Percentiles rank a stretch among this genome's conserved stretches.
These are phyloP conservation scores for Pterophyllum scalare DNA, from an alignment of 2,113 vertebrate species.

Conservation along the genomic window DNA sequence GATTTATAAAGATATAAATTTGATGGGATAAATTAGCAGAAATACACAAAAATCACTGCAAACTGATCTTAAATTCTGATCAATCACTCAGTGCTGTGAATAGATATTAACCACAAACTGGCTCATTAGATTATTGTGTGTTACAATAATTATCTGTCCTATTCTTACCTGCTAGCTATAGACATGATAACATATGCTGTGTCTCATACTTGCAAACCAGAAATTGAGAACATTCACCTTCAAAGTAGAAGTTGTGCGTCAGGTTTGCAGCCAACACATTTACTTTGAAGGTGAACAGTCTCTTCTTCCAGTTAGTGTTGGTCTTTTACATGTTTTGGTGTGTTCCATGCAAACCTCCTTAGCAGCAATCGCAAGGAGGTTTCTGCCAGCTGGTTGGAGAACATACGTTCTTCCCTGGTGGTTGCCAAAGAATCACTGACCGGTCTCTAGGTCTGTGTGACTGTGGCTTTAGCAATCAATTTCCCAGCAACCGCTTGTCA, in stretches of 20 bases:
- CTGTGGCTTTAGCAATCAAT: neutral
- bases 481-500: neutral
- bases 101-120: neutral
- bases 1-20: neutral
- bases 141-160: neutral
- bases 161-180: neutral
- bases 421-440: too few species aligned
- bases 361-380: too few species aligned
- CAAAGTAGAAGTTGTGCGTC: neutral
- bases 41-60: neutral
- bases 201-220: neutral
- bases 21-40: neutral
- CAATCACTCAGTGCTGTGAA: neutral
- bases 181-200: too few species aligned
- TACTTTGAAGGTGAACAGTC: neutral
- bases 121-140: neutral
- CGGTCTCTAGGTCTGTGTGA: too few species aligned
- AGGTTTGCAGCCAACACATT: neutral
- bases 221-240: neutral
- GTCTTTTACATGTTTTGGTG: too few species aligned
- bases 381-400: too few species aligned
- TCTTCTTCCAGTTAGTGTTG: neutral
- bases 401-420: too few species aligned
- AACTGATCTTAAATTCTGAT: neutral
- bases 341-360: too few species aligned